phyloP scores from a whole-genome alignment of 2,888 invertebrate genomes.

The Drosophila parthenogenetica region DNA sequence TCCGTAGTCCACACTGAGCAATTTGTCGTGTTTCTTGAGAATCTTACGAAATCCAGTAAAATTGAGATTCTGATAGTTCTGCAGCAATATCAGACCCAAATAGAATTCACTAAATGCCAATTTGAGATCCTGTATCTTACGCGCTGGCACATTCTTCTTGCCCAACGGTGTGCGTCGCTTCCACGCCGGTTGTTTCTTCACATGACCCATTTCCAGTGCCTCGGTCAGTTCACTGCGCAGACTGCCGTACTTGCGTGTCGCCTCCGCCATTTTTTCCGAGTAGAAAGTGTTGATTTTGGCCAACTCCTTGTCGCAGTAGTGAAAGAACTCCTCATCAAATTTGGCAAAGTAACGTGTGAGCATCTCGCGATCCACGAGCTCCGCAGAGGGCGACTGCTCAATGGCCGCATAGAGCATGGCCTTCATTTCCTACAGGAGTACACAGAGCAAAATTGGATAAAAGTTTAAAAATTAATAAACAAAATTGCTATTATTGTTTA shows the following conservation, averaged over 20 bases:
- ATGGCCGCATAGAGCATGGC: slow-evolving; percentile 92
- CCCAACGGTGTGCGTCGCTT: slow-evolving; percentile 84
- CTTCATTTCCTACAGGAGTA: slow-evolving; percentile 90
- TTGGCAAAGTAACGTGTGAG: slow-evolving; percentile 90
- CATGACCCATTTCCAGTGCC: slow-evolving; percentile 84
- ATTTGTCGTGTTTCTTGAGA: slow-evolving; percentile 95
- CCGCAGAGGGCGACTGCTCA: slow-evolving; percentile 91
- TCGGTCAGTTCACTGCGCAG: slow-evolving; percentile 90
- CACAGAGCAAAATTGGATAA: not conserved
- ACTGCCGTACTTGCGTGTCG: slow-evolving; percentile 91
- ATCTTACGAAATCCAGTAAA: slow-evolving; percentile 96
- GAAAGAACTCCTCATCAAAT: slow-evolving; percentile 94
- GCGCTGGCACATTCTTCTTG: slow-evolving; percentile 86
- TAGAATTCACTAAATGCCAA: slow-evolving; percentile 96
- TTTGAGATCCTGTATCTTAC: slow-evolving; percentile 93
- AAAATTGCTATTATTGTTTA: too few relatives aligned
- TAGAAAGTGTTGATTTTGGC: slow-evolving; percentile 96
- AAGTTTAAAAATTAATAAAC: too few relatives aligned
- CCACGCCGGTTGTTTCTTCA: slow-evolving; percentile 84
- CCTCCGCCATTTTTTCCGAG: slow-evolving; percentile 95
- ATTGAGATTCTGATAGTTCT: slow-evolving; percentile 95
- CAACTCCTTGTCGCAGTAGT: slow-evolving; percentile 93
- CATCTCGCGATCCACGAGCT: slow-evolving; percentile 89
- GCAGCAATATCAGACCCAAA: slow-evolving; percentile 92
- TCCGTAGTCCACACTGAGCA: slow-evolving; percentile 90